Evolutionary conservation across 2,113 vertebrate genomes (phyloP), one percentile per base, ranked within the genome.

Genomic region (Cynopterus brachyotis): DNA sequence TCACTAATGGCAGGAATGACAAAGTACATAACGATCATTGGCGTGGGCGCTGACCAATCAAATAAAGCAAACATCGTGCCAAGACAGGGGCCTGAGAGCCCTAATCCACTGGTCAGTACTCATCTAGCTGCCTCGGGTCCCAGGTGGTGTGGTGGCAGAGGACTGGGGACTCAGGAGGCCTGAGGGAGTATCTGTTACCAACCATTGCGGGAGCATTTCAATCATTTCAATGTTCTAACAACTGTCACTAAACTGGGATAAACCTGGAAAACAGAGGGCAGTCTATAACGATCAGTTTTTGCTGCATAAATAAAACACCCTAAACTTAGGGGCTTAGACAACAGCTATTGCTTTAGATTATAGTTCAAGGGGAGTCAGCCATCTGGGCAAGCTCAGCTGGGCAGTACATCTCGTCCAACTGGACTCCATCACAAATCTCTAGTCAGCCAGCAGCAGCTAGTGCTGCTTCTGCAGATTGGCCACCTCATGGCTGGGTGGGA

Each of bases 171-270:
- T 35, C 20, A 6, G 24, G 62, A 30, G 15, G 10, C 62, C 16
- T 7, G 17, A 17, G 13, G 42, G 35, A 10, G 26, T 3, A 6
- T 5, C 55, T 32, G 5, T 20, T 3, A 22, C 22, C 73, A 19
- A 1, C 15, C 20, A 6, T 2, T 11, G 12, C 1, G 20, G 86
- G 20, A 55, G 35, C 9, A 0, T 9, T 26, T 45, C 10, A 0
- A 1, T 0, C 9, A 0, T 9, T 26, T 45, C 10, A 0, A 1
- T 0, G 3, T 1, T 6, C 20, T 13, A 19, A 35, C 53, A 13
- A 0, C 47, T 5, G 26, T 3, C 9, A 3, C 3, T 1, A 9
- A 28, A 7, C 53, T 37, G 3, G 17, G 24, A 22, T 17, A 50
- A 73, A 15, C 45, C 50, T 55, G n/a, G 42, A 24, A 7, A 50